Evolutionary conservation across 37 sponge, comb jelly and placozoan species (phyloP), one percentile per base, ranked within the genome.

Genomic region (Petrosia ficiformis): DNA sequence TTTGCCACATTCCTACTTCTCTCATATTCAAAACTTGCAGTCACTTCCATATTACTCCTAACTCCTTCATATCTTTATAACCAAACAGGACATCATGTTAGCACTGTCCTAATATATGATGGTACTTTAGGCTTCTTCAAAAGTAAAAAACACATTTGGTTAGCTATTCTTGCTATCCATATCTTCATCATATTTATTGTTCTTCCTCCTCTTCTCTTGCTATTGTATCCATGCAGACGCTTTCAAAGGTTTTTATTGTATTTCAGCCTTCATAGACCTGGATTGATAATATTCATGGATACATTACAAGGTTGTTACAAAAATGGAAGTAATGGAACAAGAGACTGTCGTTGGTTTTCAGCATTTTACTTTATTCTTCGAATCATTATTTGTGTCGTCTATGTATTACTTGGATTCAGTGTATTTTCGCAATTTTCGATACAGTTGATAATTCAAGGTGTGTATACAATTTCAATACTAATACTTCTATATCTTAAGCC

Each of bases 171-270:
- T 2, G 76, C 76, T 24, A 35, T 4, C 6, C 25, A 21, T 8
- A 42, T 59, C 5, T 42, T 75, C 2, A 2, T 75, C 21, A 22
- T 39, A 10, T 36, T 75, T 5, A 64, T 52, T 11, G 24, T 59
- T 59, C 19, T 58, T 59, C 76, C 76, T 60, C 35, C 41, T 54
- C 36, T 75, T 1, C 61, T 75, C 16, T 21, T 75, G 76, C 24
- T 58, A 26, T 64, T 75, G 6, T 75, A 75, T 35, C 64, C 76
- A 59, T 56, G 59, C 41, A 28, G 42, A 14, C 24, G 61, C 22
- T 59, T 59, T 75, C 61, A 33, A 10, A 75, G 35, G 22, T 37
- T 1, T 33, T 24, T 75, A 26, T 25, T 26, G 8, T n/a, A 35
- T 21, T 35, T 1, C 8, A 59, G 36, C 29, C 64, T 75, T 24